Base-by-base conservation (phyloP, 2,888 invertebrate species). In the Nymphalis polychloros region DNA sequence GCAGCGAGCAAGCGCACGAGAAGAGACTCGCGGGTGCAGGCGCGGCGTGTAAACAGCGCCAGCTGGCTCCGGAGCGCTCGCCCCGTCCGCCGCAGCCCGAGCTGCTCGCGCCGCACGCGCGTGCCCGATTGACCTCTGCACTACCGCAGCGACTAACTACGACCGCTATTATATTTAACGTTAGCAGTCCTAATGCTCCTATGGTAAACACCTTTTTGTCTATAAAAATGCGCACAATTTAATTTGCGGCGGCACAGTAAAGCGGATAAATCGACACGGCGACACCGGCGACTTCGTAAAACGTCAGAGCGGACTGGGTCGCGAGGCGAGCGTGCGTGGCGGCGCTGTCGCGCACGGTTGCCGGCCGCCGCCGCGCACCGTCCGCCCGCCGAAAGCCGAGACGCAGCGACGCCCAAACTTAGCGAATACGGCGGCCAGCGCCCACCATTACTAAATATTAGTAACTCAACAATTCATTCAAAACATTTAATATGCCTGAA, bases 391-490 rank as follows among this genome's bases (percentile, higher is more conserved):
- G 84, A 85, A 82, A 84, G 86, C 88, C 87, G 90, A 91, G 90
- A 92, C 92, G 91, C 87, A 90, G 89, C 89, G 92, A 91, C 92
- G 92, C 91, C 91, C 92, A 88, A 89, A 87, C 87, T 87, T 86
- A 88, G 83, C 85, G 80, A 85, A 84, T 80, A 84, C 82, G 81
- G 77, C 86, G 85, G 86, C 85, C 86, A 86, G 86, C 88, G 86
- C 88, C 89, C 78, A 76, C 72, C 69, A 47, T 69, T 49, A 61
- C 67, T 57, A 59, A 63, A 71, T 64, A 66, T 63, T 61, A 23
- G n/a, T 57, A 41, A 59, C 19, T 41, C 27, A 41, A 5, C 41
- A 57, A 41, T 57, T 57, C 19, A 8, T 41, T 41, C 41, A 41
- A 41, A 17, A 19, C 19, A 13, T 10, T 41, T 2, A 19, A 46